phyloP scores from a whole-genome alignment of 1,140 invertebrate species.

The Lasioglossum albipes region DNA sequence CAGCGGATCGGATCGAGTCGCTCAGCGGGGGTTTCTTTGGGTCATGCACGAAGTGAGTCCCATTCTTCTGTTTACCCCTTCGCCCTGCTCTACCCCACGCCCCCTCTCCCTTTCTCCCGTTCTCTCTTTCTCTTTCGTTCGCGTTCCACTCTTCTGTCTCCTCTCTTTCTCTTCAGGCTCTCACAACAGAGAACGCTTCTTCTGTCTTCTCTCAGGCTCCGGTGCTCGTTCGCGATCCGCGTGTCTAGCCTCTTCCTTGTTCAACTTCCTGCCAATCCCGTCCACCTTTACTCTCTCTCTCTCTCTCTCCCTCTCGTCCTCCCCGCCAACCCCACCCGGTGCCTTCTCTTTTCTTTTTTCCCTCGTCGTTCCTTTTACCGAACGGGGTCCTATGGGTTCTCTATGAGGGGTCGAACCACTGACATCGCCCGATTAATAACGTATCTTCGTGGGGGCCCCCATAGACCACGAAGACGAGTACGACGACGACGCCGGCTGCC shows the following conservation, averaged over 20 bases:
- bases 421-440: constrained; percentile 69
- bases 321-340: not conserved
- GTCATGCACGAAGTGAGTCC: constrained; percentile 75
- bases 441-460: constrained; percentile 63
- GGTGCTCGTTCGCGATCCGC: constrained; percentile 9
- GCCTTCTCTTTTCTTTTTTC: not conserved
- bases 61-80: constrained; percentile 67
- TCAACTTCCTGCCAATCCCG: not conserved
- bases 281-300: not conserved
- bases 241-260: constrained; percentile 15
- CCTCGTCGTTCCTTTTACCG: constrained; percentile 54
- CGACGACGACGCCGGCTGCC: constrained; percentile 3
- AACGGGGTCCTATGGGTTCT: constrained; percentile 66
- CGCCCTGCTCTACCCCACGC: constrained; percentile 34
- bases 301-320: too few species aligned
- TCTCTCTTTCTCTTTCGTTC: not conserved
- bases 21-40: constrained; percentile 75
- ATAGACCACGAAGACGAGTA: constrained; percentile 47
- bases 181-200: constrained; percentile 18
- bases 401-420: constrained; percentile 72
- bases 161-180: not conserved
- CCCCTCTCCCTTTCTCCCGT: constrained; percentile 27
- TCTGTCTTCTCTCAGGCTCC: constrained; percentile 41
- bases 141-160: too few species aligned
- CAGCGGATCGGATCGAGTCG: constrained; percentile 75